These are phyloP conservation scores for Lissocephala sabroskyi DNA, from an alignment of 2,888 invertebrate genomes.

Conservation along the genomic window DNA sequence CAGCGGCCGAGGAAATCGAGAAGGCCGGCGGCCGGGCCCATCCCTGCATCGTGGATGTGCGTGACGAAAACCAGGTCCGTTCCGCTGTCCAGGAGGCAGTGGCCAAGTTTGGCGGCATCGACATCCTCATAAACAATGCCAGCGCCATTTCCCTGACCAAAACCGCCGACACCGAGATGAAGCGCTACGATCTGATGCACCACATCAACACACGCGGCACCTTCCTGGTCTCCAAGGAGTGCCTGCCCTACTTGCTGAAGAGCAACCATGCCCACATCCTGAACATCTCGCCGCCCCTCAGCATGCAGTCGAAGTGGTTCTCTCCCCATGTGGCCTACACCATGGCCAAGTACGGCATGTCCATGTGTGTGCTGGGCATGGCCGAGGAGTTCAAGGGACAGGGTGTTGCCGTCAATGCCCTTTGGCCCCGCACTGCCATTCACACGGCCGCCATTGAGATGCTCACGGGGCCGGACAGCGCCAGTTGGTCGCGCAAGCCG, in stretches of 20 bases:
- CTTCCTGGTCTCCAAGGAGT: slow-evolving; percentile 93
- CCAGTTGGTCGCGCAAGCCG: slow-evolving; percentile 68
- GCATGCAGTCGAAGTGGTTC: slow-evolving; percentile 91
- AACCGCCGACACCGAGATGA: slow-evolving; percentile 92
- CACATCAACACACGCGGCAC: slow-evolving; percentile 95
- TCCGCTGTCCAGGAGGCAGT: slow-evolving; percentile 80
- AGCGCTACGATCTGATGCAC: slow-evolving; percentile 97
- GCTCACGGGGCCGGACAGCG: slow-evolving; percentile 77
- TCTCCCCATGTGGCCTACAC: slow-evolving; percentile 94
- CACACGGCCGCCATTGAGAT: slow-evolving; percentile 94
- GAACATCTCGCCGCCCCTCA: slow-evolving; percentile 95
- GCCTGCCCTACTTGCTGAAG: slow-evolving; percentile 89
- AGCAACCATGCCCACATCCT: slow-evolving; percentile 94
- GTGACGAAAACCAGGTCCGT: slow-evolving; percentile 81
- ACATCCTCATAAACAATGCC: slow-evolving; percentile 96
- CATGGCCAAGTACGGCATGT: slow-evolving; percentile 99
- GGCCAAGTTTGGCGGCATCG: slow-evolving; percentile 92
- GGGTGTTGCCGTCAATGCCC: slow-evolving; percentile 93
- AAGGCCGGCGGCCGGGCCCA: slow-evolving; percentile 82
- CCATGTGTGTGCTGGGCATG: slow-evolving; percentile 98
- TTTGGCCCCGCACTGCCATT: slow-evolving; percentile 97
- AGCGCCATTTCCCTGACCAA: slow-evolving; percentile 91
- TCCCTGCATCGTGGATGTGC: slow-evolving; percentile 87
- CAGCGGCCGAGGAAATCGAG: slow-evolving; percentile 90
- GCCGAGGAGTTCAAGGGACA: slow-evolving; percentile 89